Base-by-base conservation (phyloP, 2,797 vertebrate genomes). In the Bryconaethiops microstoma region DNA sequence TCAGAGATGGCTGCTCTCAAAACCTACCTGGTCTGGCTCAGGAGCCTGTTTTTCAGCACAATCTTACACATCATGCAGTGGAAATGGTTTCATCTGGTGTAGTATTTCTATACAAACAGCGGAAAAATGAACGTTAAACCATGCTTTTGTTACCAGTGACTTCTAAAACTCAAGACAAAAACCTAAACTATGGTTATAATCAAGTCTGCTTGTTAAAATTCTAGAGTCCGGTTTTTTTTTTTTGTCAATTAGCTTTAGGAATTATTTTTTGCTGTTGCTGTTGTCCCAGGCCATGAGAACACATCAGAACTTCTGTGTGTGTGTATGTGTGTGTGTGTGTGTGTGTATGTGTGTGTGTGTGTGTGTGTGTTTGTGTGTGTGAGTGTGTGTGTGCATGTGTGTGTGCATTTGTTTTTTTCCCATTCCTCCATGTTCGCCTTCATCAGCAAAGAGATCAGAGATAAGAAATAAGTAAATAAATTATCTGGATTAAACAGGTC, bases 401-500 rank as follows among this genome's bases (percentile, higher is more conserved):
- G 59, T 62, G 8, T 62, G 23, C 25, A 5, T 12, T 0, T 62
- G 9, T 35, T 60, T 60, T 48, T 21, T 69, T 3, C 29, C 21
- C 45, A 52, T 35, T 23, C 14, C 25, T 70, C 21, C 7, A 70
- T 69, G 65, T 69, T 48, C 45, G 14, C 45, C 16, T 70, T n/a
- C 21, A 70, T 69, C 42, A 69, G 67, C n/a, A 69, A 42, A 68
- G 39, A 69, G n/a, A 39, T 52, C 21, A 70, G 12, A 70, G 45
- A 50, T 70, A 52, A 70, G 45, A 70, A 25, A 70, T 70, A 70
- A 50, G 52, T 50, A 70, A 52, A 70, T 45, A 70, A 48, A 23
- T 70, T 70, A 21, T 16, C 68, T 25, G 45, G 45, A 70, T 52
- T 70, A 52, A 50, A 50, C 12, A 70, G 48, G 45, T 50, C 6